Base-by-base conservation (phyloP, 2,113 vertebrate genomes). In the Passer domesticus region DNA sequence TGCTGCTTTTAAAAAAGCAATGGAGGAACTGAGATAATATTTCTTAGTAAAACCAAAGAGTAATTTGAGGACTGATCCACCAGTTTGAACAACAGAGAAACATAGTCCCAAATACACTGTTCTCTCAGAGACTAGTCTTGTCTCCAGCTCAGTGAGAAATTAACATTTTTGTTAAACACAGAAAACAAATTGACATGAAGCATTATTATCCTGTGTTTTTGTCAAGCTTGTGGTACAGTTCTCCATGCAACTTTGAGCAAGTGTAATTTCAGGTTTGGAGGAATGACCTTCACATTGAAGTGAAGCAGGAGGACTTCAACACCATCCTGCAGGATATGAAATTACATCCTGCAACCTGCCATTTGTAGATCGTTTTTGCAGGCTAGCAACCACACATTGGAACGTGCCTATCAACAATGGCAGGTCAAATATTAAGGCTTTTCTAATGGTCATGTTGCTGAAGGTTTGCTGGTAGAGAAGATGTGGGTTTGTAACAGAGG, bases 341-440 rank as follows among this genome's bases (percentile, higher is more conserved):
- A 97, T 97, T 89, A 94, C 83, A 97, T 70, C 55, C 80, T 92
- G 73, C 73, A 93, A 90, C 78, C 27, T 93, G 90, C 89, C 81
- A 96, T 97, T 97, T 97, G 70, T 14, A 94, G 96, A 94, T 96
- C 76, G 94, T 94, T 97, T 96, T 91, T 74, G 35, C 46, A 76
- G 70, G 67, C 95, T 90, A 85, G 79, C 80, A 81, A 58, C 70
- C 85, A 81, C 92, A 97, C 91, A 97, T 95, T 95, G 97, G 95
- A 95, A 95, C 15, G 86, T 94, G 74, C 77, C 87, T 82, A 60
- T 96, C 87, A 94, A 81, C 84, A 79, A 7, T 41, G 89, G 94
- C 95, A 93, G 90, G 95, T 92, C 81, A 97, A 94, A 96, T 95
- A 70, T 94, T 90, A 95, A 88, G 68, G 56, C 77, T 94, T 69